Base-by-base conservation (phyloP, 2,113 vertebrate species). In the Lepus europaeus region DNA sequence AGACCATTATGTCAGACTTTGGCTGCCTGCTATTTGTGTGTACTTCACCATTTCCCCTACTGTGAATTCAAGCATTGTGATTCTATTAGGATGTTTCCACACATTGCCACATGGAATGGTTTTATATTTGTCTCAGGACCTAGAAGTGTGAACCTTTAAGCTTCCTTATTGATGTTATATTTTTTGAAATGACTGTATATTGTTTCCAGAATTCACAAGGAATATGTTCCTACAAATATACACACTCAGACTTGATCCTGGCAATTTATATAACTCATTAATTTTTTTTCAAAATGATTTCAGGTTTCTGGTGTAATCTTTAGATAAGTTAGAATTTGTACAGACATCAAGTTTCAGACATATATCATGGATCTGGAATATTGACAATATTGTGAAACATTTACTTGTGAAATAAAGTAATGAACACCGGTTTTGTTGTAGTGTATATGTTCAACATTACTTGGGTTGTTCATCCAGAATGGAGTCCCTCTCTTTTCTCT, bases 271-370 rank as follows among this genome's bases (percentile, higher is more conserved):
- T 33, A 82, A 12, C 29, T 91, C 33, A 77, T 86, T n/a, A 56
- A 25, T 45, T 87, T 94, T 83, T 94, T 69, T 87, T 45, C 45
- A 45, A 45, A 33, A 80, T 31, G 66, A 61, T 78, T 93, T 89
- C 20, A 82, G 3, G 5, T 70, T 27, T 33, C 27, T 73, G 29
- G 49, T 89, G 69, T 74, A 85, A 81, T 64, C 36, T 73, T 92
- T 76, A 56, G 36, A 33, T 33, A 45, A 85, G 84, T 61, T 6
- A 89, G 51, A 94, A 51, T 36, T 61, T 39, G 13, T 22, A 9
- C 17, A 87, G 51, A 79, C 3, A n/a, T 27, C 51, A 83, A 27
- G 39, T 80, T 93, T 20, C 33, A 93, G 68, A 69, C 9, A 56
- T 33, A 20, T 25, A 49, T 76, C 66, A 59, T 3, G 7, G 22